Percentiles rank a stretch among this genome's conserved stretches.
Evolutionary conservation across 1,140 invertebrate species (phyloP).

Genomic region (Plodia interpunctella): DNA sequence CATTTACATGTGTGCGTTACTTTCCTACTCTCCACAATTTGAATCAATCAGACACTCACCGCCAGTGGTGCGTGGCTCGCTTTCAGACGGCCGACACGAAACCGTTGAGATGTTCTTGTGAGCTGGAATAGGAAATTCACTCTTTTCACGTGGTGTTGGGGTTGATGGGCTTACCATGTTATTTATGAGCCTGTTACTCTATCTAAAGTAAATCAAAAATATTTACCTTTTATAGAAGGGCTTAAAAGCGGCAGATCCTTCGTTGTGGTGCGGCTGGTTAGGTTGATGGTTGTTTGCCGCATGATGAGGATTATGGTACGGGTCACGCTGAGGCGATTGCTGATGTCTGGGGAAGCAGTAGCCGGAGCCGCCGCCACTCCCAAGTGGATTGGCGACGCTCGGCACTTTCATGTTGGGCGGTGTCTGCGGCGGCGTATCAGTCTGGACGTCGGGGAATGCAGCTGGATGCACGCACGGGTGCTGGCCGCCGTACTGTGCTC

Average conservation of each 20-base stretch:
- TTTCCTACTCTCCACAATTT: slow-evolving; percentile 33
- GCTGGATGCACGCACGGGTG: slow-evolving; percentile 76
- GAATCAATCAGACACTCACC: slow-evolving; percentile 56
- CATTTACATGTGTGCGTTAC: slow-evolving; percentile 46
- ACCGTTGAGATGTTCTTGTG: slow-evolving; percentile 43
- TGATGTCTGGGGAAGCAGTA: slow-evolving; percentile 78
- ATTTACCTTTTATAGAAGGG: slow-evolving; percentile 92
- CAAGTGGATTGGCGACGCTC: slow-evolving; percentile 80
- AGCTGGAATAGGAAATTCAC: slow-evolving; percentile 55
- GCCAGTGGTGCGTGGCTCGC: slow-evolving; percentile 32
- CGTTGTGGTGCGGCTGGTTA: slow-evolving; percentile 79
- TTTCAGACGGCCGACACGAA: slow-evolving; percentile 52
- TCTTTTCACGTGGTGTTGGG: slow-evolving; percentile 44
- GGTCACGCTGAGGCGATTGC: slow-evolving; percentile 72
- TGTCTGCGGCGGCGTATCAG: slow-evolving; percentile 94
- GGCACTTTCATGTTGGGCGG: slow-evolving; percentile 93
- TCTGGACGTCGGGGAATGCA: slow-evolving; percentile 90
- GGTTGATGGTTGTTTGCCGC: slow-evolving; percentile 73
- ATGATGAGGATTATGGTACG: slow-evolving; percentile 77
- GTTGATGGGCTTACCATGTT: slow-evolving; percentile 3
- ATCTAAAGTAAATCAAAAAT: slow-evolving; percentile 17
- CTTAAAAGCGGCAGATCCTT: slow-evolving; percentile 86
- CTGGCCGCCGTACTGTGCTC: slow-evolving; percentile 68
- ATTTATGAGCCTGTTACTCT: slow-evolving; percentile 1
- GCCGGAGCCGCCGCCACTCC: slow-evolving; percentile 74